Base-by-base conservation (phyloP, 2,888 invertebrate species). In the Ophioninae sp. region DNA sequence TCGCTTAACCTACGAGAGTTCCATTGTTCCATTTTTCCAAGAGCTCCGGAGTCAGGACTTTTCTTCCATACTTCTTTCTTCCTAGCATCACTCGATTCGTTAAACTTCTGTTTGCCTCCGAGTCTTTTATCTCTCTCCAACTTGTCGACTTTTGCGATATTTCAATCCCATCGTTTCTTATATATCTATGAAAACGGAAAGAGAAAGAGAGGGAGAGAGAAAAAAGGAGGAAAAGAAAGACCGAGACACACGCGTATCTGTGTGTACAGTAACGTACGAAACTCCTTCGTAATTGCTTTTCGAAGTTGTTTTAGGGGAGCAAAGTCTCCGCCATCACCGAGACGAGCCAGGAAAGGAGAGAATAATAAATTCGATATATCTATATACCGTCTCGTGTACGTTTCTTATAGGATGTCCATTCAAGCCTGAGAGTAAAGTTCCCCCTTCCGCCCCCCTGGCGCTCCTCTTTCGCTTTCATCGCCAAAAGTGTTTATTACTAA, bases 221-320 rank as follows among this genome's bases (percentile, higher is more conserved):
- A 30, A 30, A 30, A 30, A 3, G 30, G 3, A 30, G 30, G 30
- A 30, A 30, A 30, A 30, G 30, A 30, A 3, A 3, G 3, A 30
- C 30, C 3, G 1, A 30, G 30, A 30, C 30, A 30, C 30, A 30
- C 30, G 30, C 39, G 56, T 56, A 23, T 69, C 20, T 70, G 23
- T n/a, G 20, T n/a, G 23, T 74, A 72, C 20, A 57, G 57, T 23
- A 67, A 44, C 79, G 59, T 39, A 44, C 83, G 73, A 80, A 80
- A 80, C 77, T 83, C 79, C 74, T 64, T 74, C 80, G 82, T 83
- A 85, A 87, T 86, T 86, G 84, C 84, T 85, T 85, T 84, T 82
- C 81, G 78, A 85, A 85, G 83, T 85, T 87, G 83, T 83, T 83
- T 74, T 80, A 78, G 39, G 69, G 74, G 69, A 74, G 68, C 64